Conservation (phyloP, 2,113 vertebrate species). For the Neogobius melanostomus region DNA sequence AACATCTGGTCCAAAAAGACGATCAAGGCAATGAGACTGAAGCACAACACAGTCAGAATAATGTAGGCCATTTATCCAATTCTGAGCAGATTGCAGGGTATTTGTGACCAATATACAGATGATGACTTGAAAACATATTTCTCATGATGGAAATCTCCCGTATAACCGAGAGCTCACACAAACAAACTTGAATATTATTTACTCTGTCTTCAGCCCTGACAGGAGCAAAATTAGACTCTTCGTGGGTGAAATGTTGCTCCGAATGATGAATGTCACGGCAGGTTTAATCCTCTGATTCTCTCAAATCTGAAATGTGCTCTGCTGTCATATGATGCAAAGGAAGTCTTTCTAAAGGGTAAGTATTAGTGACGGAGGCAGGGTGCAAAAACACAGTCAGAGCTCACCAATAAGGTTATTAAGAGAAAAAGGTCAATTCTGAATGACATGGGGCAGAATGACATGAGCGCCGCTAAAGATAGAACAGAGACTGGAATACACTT, state of each 20-base stretch:
- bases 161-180: neutral
- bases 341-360: conserved; percentile 41
- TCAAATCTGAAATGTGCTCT: conserved; percentile 32
- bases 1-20: too few relatives aligned
- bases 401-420: conserved; percentile 61
- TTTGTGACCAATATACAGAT: too few relatives aligned
- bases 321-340: conserved; percentile 64
- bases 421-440: conserved; percentile 58
- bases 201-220: conserved; percentile 13
- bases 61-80: too few relatives aligned
- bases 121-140: too few relatives aligned
- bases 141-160: too few relatives aligned
- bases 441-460: conserved; percentile 50
- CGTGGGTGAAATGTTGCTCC: conserved; percentile 50
- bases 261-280: conserved; percentile 45
- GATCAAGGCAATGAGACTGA: too few relatives aligned
- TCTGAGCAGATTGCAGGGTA: too few relatives aligned
- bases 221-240: conserved; percentile 26
- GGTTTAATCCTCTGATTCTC: conserved; percentile 38
- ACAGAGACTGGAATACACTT: conserved; percentile 44
- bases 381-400: conserved; percentile 21
- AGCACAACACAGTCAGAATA: too few relatives aligned
- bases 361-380: conserved; percentile 43
- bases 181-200: conserved; percentile 1
- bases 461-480: conserved; percentile 26